Evolutionary conservation across 2,113 vertebrate genomes (phyloP).

Genomic region (Phasianus colchicus): DNA sequence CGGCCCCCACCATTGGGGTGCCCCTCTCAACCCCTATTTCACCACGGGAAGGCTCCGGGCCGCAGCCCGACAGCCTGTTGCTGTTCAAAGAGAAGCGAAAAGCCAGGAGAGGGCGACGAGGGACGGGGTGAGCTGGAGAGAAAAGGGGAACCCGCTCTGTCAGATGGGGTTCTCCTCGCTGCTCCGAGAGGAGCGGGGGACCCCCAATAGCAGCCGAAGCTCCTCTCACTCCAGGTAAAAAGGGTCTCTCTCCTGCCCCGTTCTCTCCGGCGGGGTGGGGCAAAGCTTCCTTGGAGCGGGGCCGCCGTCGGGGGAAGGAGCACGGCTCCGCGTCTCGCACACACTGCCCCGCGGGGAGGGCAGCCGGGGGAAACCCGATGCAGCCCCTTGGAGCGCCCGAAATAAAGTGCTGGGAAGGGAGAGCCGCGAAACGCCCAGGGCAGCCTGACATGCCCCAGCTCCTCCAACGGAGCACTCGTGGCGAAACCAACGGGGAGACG

Average conservation of each 20-base stretch:
- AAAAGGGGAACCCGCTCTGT: accelerated
- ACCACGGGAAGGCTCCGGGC: background rate
- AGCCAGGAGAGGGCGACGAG: background rate
- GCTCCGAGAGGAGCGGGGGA: background rate
- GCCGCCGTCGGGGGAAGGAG: background rate
- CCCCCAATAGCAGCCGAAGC: background rate
- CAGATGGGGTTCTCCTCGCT: background rate
- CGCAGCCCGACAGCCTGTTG: slow-evolving; percentile 9
- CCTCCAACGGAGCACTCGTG: accelerated
- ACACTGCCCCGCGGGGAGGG: background rate
- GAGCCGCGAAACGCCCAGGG: background rate
- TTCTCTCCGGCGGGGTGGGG: background rate
- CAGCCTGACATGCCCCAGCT: too few species aligned
- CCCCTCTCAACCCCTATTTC: background rate
- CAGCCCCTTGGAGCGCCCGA: background rate
- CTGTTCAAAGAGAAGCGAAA: background rate
- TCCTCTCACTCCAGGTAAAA: background rate
- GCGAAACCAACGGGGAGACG: accelerated
- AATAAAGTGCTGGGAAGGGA: background rate
- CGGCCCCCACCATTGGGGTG: background rate
- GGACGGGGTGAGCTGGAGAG: background rate
- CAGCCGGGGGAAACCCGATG: background rate
- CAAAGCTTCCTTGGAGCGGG: background rate
- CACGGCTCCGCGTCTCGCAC: background rate
- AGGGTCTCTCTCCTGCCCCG: background rate